These are phyloP conservation scores for Acanthurus lineatus DNA, from an alignment of 2,797 vertebrate species.

Conservation along the genomic window DNA sequence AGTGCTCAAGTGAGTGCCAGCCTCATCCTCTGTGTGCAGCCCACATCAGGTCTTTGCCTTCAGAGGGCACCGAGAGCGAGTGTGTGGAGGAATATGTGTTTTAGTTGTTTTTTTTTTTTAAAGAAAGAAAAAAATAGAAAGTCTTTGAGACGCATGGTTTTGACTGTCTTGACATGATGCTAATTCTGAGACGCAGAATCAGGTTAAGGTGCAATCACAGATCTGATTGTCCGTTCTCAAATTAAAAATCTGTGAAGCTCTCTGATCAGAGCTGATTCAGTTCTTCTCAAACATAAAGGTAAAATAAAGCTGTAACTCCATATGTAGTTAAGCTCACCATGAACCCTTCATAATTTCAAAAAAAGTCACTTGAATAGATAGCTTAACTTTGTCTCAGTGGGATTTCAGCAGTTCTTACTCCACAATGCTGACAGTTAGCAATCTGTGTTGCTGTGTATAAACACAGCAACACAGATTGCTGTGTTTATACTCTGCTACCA, in stretches of 20 bases:
- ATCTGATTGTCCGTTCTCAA: neutral
- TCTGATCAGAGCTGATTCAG: neutral
- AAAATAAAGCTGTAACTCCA: neutral
- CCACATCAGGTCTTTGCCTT: constrained; percentile 44
- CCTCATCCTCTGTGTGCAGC: constrained; percentile 39
- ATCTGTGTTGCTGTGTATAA: no score
- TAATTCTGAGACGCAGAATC: neutral
- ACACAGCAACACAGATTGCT: no score
- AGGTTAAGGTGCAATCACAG: neutral
- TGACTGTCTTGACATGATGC: neutral
- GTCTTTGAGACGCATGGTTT: constrained; percentile 15
- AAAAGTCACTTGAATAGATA: neutral
- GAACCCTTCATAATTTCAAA: neutral
- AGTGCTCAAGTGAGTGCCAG: constrained; percentile 81
- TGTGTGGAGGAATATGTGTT: constrained; percentile 24
- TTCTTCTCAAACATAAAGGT: neutral
- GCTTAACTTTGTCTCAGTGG: neutral
- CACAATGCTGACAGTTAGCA: neutral
- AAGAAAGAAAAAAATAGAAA: constrained; percentile 15
- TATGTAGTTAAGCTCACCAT: no score
- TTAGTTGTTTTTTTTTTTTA: neutral
- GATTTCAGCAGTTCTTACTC: neutral
- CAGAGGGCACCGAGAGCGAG: constrained; percentile 5
- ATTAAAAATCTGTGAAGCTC: neutral
- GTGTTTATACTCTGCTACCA: neutral